Conservation (phyloP, 2,113 vertebrate species). For the Lophura nycthemera region DNA sequence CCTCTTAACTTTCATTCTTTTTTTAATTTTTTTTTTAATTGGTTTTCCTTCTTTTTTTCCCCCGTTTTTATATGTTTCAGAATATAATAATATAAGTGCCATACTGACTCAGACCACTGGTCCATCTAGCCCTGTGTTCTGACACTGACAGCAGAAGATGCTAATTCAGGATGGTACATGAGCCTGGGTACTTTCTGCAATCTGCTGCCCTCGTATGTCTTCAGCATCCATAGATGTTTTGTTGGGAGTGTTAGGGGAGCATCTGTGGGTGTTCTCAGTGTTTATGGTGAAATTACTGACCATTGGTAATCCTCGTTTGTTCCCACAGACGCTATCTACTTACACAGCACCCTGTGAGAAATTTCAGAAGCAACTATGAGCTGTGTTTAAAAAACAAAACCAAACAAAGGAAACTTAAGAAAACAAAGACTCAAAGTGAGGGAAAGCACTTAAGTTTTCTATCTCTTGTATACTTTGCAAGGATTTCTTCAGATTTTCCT, state of each 20-base stretch:
- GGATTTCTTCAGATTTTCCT: background rate
- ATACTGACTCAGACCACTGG: background rate
- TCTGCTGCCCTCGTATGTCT: background rate
- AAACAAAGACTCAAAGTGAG: fast-evolving
- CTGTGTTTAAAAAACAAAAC: background rate
- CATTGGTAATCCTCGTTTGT: background rate
- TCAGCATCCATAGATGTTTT: background rate
- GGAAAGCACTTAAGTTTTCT: background rate
- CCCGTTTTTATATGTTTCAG: background rate
- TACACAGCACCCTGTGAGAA: background rate
- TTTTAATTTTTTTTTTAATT: background rate
- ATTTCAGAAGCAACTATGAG: background rate
- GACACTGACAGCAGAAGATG: background rate
- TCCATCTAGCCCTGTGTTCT: background rate
- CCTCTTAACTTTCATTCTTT: background rate
- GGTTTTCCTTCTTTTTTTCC: background rate
- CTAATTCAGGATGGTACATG: background rate
- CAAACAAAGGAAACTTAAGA: fast-evolving
- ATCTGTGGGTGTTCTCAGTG: background rate
- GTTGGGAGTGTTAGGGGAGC: background rate
- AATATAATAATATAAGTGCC: background rate
- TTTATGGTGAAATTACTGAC: background rate
- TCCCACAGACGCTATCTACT: background rate
- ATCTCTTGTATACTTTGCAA: background rate
- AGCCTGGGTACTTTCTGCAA: background rate